These are phyloP conservation scores for Cyclargus thomasi DNA, from an alignment of 1,140 invertebrate species.

Conservation along the genomic window DNA sequence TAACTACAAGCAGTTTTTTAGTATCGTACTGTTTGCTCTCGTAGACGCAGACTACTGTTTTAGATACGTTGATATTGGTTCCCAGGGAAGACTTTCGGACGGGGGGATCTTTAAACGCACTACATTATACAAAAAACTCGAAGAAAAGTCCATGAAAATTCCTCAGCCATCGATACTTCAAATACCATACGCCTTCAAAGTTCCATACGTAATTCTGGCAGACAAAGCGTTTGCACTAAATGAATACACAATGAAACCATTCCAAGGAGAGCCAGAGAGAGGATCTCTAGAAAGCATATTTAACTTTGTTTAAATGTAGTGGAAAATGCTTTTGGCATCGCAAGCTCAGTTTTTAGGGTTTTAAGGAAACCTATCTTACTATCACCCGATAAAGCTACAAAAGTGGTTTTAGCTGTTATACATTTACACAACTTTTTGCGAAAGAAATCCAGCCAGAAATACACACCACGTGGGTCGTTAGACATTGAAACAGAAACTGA, in stretches of 20 bases:
- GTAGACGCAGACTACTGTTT: neutral
- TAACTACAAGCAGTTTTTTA: slow-evolving; percentile 8
- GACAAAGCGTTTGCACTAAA: neutral
- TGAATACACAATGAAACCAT: neutral
- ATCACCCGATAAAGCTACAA: slow-evolving; percentile 9
- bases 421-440: slow-evolving; percentile 4
- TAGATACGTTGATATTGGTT: neutral
- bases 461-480: neutral
- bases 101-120: neutral
- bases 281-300: no score
- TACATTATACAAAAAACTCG: neutral
- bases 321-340: neutral
- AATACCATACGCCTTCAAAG: neutral
- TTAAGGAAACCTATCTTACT: slow-evolving; percentile 8
- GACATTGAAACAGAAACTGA: neutral
- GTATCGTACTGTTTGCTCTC: neutral
- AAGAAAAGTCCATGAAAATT: no score
- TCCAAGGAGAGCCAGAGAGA: no score
- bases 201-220: neutral
- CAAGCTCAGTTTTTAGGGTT: neutral
- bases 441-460: neutral
- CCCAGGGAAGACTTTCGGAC: neutral
- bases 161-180: neutral
- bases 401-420: neutral
- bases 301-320: no score